These are phyloP conservation scores for Nothocercus nigrocapillus DNA, from an alignment of 2,113 vertebrate species.

Conservation along the genomic window DNA sequence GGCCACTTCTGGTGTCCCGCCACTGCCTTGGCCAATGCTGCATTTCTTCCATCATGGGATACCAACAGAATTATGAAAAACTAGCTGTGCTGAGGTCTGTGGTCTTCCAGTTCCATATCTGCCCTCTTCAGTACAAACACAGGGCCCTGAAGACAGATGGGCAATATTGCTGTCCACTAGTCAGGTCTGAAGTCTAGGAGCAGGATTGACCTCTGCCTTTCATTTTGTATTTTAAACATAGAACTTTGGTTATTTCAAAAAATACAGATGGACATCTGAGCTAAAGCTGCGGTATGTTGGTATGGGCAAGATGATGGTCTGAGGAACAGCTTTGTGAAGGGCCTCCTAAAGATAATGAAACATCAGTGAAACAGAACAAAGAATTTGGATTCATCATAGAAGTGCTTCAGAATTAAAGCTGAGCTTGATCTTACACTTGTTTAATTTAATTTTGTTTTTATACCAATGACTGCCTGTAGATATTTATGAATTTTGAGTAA, in stretches of 20 bases:
- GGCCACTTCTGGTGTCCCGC: background rate
- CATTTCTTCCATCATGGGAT: background rate
- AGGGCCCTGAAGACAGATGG: background rate
- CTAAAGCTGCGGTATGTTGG: background rate
- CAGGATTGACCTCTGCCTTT: background rate
- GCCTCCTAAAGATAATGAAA: background rate
- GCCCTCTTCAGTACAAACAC: background rate
- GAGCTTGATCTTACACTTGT: fast-evolving
- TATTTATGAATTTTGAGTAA: background rate
- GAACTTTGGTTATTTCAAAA: fast-evolving
- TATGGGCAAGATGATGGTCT: background rate
- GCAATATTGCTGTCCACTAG: background rate
- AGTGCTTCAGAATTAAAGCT: background rate
- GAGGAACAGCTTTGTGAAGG: background rate
- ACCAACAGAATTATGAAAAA: no score
- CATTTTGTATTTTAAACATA: background rate
- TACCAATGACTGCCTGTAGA: background rate
- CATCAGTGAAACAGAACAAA: background rate
- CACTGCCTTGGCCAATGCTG: background rate
- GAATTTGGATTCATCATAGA: background rate
- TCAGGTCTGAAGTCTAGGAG: fast-evolving
- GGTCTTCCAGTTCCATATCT: background rate
- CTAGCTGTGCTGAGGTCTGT: background rate
- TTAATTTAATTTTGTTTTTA: background rate
- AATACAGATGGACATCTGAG: background rate